A percentile compares a stretch with the other conserved stretches of the same genome.
Evolutionary conservation across 2,113 vertebrate genomes (phyloP).

Genomic region (Microtus richardsoni): DNA sequence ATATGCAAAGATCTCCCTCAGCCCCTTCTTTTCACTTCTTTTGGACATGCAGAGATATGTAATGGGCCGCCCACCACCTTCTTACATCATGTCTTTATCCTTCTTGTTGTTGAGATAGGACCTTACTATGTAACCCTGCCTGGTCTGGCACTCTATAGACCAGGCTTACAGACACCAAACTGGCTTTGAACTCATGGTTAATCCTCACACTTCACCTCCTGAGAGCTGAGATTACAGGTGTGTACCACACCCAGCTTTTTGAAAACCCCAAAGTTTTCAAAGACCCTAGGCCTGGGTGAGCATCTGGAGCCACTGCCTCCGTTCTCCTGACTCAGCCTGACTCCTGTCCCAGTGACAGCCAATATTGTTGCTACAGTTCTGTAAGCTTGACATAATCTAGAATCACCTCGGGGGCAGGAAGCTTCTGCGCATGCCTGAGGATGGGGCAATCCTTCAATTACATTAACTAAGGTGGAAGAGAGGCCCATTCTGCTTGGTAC

Average conservation of each 20-base stretch:
- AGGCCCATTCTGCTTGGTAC: background rate
- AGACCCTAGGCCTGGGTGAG: background rate
- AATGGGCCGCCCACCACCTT: background rate
- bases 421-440: background rate
- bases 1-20: background rate
- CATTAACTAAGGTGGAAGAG: background rate
- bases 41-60: background rate
- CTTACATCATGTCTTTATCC: background rate
- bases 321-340: background rate
- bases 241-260: background rate
- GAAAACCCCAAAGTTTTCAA: background rate
- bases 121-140: too few relatives aligned
- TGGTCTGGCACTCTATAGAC: background rate
- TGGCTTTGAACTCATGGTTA: background rate
- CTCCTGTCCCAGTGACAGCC: background rate
- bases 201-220: background rate
- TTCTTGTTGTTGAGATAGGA: background rate
- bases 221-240: background rate
- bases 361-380: background rate
- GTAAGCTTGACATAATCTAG: background rate
- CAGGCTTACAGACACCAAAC: background rate
- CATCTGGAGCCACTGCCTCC: slow-evolving; percentile 50
- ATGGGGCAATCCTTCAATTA: background rate
- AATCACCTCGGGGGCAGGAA: background rate
- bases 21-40: background rate